Evolutionary conservation across 2,888 invertebrate species (phyloP).

Genomic region (Metopia argyrocephala): DNA sequence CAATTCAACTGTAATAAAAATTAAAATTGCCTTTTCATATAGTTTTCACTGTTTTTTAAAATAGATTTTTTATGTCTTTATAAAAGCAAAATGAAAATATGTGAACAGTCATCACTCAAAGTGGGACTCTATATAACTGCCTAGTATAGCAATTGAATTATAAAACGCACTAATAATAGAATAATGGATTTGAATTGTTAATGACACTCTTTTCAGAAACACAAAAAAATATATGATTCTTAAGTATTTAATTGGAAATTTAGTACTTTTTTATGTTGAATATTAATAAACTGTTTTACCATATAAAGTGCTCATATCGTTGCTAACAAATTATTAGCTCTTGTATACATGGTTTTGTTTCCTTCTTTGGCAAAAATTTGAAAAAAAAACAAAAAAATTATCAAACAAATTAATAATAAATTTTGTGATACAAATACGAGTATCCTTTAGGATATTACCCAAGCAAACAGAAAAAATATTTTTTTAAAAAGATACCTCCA

Average conservation of each 20-base stretch:
- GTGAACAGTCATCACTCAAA: not conserved
- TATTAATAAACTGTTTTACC: constrained; percentile 12
- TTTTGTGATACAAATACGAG: too few relatives aligned
- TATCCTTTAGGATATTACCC: too few relatives aligned
- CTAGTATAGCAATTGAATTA: not conserved
- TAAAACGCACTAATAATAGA: not conserved
- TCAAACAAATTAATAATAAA: too few relatives aligned
- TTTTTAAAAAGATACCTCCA: too few relatives aligned
- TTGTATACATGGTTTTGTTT: not conserved
- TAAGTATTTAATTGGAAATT: not conserved
- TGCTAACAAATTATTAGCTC: constrained; percentile 24
- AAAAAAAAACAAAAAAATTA: not conserved
- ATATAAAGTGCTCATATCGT: constrained; percentile 66
- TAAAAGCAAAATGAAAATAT: too few relatives aligned
- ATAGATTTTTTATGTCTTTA: too few relatives aligned
- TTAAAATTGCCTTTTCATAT: too few relatives aligned
- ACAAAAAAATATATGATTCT: not conserved
- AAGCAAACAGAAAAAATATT: too few relatives aligned
- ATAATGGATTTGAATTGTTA: not conserved
- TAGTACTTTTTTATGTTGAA: not conserved
- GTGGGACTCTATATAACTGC: not conserved
- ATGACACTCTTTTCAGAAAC: not conserved
- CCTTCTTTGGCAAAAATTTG: not conserved
- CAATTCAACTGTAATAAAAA: too few relatives aligned
- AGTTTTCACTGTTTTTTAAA: too few relatives aligned